Conservation (phyloP, 2,888 invertebrate genomes). For the Acanthacorydalis orientalis region DNA sequence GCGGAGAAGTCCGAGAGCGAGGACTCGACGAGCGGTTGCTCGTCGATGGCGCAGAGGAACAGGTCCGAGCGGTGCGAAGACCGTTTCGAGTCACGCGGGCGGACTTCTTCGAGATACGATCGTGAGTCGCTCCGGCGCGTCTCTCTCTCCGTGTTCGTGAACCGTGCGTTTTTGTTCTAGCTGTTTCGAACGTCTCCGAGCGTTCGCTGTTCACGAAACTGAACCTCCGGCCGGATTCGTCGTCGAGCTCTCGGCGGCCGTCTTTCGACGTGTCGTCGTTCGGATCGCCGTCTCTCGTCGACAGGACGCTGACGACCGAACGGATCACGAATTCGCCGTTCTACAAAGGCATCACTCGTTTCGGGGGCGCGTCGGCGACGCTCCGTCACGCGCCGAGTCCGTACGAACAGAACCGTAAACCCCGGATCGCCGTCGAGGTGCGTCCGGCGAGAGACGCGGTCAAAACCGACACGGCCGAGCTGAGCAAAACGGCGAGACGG, state of each 20-base stretch:
- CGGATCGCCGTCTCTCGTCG: slow-evolving; percentile 24
- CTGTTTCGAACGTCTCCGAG: slow-evolving; percentile 16
- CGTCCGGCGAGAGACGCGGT: slow-evolving; percentile 25
- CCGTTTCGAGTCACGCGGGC: background rate
- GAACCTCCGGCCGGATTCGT: slow-evolving; percentile 12
- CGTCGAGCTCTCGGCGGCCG: slow-evolving; percentile 30
- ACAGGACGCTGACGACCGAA: slow-evolving; percentile 26
- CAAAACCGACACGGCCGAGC: slow-evolving; percentile 21
- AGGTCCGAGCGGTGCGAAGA: slow-evolving; percentile 11
- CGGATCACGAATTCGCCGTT: slow-evolving; percentile 46
- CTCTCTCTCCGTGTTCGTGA: background rate
- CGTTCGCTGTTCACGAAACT: slow-evolving; percentile 24
- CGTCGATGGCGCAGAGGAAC: slow-evolving; percentile 24
- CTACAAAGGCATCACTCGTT: slow-evolving; percentile 56
- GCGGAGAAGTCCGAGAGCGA: slow-evolving; percentile 38
- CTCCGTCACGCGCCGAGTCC: slow-evolving; percentile 16
- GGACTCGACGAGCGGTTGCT: slow-evolving; percentile 39
- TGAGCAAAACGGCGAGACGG: slow-evolving; percentile 59
- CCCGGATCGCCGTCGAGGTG: slow-evolving; percentile 24
- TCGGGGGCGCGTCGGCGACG: slow-evolving; percentile 55
- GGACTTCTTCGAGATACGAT: slow-evolving; percentile 4
- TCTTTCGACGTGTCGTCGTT: slow-evolving; percentile 30
- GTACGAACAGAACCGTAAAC: background rate
- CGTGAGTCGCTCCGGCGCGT: background rate
- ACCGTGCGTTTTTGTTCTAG: background rate